Base-by-base conservation (phyloP, 2,797 vertebrate species). In the Ataeniobius toweri region DNA sequence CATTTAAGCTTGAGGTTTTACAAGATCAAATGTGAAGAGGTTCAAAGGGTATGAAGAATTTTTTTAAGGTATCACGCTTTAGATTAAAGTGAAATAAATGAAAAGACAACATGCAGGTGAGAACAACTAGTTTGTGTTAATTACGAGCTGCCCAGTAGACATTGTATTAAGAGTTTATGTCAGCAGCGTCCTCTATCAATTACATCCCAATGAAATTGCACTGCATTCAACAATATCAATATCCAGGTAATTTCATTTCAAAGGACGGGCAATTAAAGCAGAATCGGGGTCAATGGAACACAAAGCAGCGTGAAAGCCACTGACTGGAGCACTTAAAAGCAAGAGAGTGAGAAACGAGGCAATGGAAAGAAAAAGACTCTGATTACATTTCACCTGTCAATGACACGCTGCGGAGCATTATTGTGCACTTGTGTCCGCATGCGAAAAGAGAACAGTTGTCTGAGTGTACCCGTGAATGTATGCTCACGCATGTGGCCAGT, bases 361-460 rank as follows among this genome's bases (percentile, higher is more conserved):
- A 81, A 88, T 81, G 81, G 86, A 90, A 88, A 89, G 89, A 93
- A 93, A 93, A 91, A 89, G 88, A 83, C 89, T 89, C 91, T 93
- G 91, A 94, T 96, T 96, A 94, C 93, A 91, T 95, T 95, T 95
- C 91, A 89, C 93, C 94, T 95, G 93, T 94, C 96, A 96, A 88
- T 94, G 97, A 96, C 93, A 95, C 90, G 86, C 88, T 87, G 89
- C 94, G 89, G 87, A 94, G 90, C 93, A 90, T 95, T 91, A 95
- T 92, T 93, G 93, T 87, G 86, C 58, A 78, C 46, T 75, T 53
- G 81, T 92, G 93, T 93, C 75, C 26, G 61, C 53, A 48, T 61
- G 59, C 68, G 74, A 71, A 69, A 55, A 72, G 75, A 77, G 72
- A 26, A 18, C 53, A 67, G 53, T 61, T 74, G 73, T 83, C 77